These are phyloP conservation scores for Dryoscopus gambensis DNA, from an alignment of 2,113 vertebrate species.

Conservation along the genomic window DNA sequence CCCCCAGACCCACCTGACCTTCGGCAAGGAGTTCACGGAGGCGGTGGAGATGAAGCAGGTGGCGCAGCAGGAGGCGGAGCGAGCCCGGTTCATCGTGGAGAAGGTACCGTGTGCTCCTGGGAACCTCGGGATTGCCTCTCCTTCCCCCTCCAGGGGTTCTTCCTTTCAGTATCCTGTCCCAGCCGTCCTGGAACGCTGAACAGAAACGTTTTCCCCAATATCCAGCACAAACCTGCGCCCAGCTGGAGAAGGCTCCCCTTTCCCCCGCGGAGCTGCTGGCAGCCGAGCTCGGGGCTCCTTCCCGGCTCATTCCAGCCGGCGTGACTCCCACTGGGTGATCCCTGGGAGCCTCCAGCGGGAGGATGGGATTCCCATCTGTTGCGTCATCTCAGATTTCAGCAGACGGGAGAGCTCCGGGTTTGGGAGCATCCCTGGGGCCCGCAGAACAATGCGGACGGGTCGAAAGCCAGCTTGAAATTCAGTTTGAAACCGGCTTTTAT, in stretches of 20 bases:
- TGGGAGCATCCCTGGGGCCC: background rate
- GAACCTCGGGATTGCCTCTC: accelerated
- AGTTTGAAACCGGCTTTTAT: background rate
- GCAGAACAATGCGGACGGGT: no score
- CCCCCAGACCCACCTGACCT: background rate
- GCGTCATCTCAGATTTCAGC: background rate
- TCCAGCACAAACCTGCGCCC: accelerated
- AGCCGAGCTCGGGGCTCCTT: background rate
- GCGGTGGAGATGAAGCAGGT: background rate
- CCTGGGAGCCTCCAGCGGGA: background rate
- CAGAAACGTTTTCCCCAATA: background rate
- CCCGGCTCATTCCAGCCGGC: background rate
- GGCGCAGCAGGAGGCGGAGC: background rate
- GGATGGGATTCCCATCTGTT: background rate
- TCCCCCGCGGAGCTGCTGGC: background rate
- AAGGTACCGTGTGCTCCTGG: background rate
- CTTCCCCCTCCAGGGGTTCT: background rate
- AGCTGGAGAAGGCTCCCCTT: background rate
- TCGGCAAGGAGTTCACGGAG: background rate
- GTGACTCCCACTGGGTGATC: background rate
- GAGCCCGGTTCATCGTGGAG: background rate
- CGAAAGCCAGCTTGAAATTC: background rate
- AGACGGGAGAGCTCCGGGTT: background rate
- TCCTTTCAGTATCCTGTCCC: background rate
- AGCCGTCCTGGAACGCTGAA: background rate